These are phyloP conservation scores for Dufourea novaeangliae DNA, from an alignment of 1,140 invertebrate species.

Conservation along the genomic window DNA sequence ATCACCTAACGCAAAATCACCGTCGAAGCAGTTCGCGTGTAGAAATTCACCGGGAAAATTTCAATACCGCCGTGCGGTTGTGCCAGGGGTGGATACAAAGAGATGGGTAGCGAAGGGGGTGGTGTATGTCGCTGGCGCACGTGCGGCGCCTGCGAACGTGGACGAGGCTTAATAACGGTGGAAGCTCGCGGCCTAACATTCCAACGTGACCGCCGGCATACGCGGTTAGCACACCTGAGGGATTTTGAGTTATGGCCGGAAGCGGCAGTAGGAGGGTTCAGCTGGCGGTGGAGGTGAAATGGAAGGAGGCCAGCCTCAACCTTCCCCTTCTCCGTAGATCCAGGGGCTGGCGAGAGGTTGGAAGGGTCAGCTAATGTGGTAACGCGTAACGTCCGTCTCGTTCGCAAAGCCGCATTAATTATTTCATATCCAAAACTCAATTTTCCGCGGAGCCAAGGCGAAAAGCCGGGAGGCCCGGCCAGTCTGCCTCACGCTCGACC, in stretches of 20 bases:
- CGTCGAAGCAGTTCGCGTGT: background rate
- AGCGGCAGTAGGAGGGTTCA: conserved; percentile 33
- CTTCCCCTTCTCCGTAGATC: background rate
- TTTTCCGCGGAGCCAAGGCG: conserved; percentile 35
- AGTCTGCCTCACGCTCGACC: background rate
- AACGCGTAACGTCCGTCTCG: conserved; percentile 52
- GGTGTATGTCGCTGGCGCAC: conserved; percentile 35
- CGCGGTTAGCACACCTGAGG: conserved; percentile 67
- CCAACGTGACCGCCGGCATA: conserved; percentile 65
- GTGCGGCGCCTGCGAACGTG: conserved; percentile 51
- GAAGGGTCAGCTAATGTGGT: conserved; percentile 50
- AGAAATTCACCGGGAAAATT: conserved; percentile 18
- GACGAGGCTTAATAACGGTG: conserved; percentile 62
- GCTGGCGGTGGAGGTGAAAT: conserved; percentile 50
- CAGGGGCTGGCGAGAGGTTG: background rate
- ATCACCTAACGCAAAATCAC: background rate
- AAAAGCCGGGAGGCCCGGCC: too few species aligned
- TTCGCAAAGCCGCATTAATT: conserved; percentile 59
- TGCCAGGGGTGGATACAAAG: background rate
- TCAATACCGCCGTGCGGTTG: conserved; percentile 6
- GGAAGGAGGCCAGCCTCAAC: background rate
- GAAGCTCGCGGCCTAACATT: conserved; percentile 61
- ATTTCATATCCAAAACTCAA: conserved; percentile 58
- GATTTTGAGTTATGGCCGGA: conserved; percentile 66
- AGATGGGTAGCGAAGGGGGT: background rate